phyloP scores from a whole-genome alignment of 1,140 invertebrate species.

The Varroa destructor region DNA sequence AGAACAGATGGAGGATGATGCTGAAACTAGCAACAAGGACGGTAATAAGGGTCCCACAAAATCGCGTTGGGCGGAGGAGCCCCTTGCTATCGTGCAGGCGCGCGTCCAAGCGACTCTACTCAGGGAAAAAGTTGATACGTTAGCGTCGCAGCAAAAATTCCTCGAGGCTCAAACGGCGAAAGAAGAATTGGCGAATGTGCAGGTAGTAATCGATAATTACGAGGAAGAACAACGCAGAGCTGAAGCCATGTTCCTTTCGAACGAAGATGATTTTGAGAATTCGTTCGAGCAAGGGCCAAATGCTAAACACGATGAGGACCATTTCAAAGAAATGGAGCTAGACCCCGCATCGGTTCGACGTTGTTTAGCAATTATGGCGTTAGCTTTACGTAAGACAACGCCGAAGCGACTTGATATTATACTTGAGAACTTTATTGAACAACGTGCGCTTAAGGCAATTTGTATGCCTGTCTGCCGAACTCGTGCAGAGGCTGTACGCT shows the following conservation, averaged over 20 bases:
- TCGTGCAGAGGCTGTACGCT: constrained; percentile 21
- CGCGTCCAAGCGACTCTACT: constrained; percentile 9
- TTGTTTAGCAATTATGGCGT: constrained; percentile 10
- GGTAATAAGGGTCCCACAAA: neutral
- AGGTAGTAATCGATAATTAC: neutral
- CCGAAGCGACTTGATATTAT: constrained; percentile 17
- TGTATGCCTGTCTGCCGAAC: neutral
- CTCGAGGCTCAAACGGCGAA: constrained; percentile 11
- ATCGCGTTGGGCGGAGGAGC: neutral
- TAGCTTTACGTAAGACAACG: constrained; percentile 1
- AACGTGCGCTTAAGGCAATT: constrained; percentile 8
- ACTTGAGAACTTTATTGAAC: constrained; percentile 12
- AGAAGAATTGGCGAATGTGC: neutral
- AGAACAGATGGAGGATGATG: neutral
- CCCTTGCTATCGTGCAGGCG: constrained; percentile 8
- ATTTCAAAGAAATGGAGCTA: neutral
- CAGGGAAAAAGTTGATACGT: constrained; percentile 9
- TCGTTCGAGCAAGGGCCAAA: neutral
- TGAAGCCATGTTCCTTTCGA: neutral
- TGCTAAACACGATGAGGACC: neutral
- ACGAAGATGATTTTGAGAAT: constrained; percentile 14
- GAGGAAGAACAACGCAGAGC: neutral
- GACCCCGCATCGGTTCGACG: neutral
- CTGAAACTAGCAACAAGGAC: no score
- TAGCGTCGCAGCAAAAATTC: neutral